phyloP scores from a whole-genome alignment of 2,888 invertebrate species.

The Thecophora atra region DNA sequence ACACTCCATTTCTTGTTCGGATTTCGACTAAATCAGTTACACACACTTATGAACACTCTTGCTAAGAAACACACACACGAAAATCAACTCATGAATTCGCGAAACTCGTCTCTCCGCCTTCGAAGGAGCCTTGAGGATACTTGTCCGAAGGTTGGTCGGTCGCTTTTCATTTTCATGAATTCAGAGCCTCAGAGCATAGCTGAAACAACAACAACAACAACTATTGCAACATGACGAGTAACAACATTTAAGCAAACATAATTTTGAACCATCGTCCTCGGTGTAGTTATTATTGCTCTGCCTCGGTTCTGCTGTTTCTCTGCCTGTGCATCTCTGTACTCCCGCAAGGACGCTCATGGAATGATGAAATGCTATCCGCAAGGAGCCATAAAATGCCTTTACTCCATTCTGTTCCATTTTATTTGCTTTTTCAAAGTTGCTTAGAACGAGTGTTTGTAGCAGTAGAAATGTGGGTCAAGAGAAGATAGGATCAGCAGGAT shows the following conservation, averaged over 20 bases:
- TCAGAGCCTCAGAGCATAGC: too few relatives aligned
- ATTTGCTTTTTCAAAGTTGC: background rate
- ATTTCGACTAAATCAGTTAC: background rate
- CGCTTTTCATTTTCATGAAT: background rate
- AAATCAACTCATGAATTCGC: too few relatives aligned
- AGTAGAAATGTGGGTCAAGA: background rate
- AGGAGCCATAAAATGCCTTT: constrained; percentile 39
- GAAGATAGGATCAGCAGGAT: background rate
- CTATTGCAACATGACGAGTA: background rate
- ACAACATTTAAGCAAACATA: constrained; percentile 8
- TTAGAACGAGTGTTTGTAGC: background rate
- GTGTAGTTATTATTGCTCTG: background rate
- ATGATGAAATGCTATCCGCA: constrained; percentile 40
- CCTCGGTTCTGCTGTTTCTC: too few relatives aligned
- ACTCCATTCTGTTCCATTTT: constrained; percentile 8
- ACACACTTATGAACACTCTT: background rate
- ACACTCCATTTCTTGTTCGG: background rate
- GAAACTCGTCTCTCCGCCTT: background rate
- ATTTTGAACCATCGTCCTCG: constrained; percentile 2
- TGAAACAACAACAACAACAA: constrained; percentile 4
- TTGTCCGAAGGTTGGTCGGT: background rate
- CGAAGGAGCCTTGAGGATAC: background rate
- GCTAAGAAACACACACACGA: too few relatives aligned
- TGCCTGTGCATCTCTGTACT: background rate
- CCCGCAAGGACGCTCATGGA: constrained; percentile 16